Base-by-base conservation (phyloP, 92 coral and sea anemone species). In the Epizoanthus stellaris region DNA sequence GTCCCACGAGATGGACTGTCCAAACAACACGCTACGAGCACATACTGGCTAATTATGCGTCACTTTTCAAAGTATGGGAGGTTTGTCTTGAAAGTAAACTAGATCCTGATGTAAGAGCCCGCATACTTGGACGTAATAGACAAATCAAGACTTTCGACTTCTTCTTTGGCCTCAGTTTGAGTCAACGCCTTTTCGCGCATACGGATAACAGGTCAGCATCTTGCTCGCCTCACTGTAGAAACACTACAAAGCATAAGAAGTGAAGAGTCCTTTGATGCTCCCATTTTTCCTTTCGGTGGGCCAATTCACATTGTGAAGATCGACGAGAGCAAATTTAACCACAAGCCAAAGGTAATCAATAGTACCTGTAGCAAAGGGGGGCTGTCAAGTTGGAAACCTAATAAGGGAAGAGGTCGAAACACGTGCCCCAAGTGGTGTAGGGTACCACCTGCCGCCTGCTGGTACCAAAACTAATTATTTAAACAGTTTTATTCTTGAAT, bases 1-100 rank as follows among this genome's bases (percentile, higher is more conserved):
- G 89, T 49, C 89, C 92, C 40, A 89, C 89, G 13, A 85, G 89
- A 73, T 89, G 92, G 86, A 79, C 86, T 9, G 80, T 72, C 19
- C 74, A 67, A 36, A 86, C 91, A 67, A 23, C 74, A 25, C 75
- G 81, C 59, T 88, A 64, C 60, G 66, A 76, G 70, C 82, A 80
- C 13, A 77, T 86, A 75, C 76, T 86, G 39, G 79, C 21, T 4
- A 86, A 86, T 77, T 86, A 77, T 43, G 85, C 20, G 42, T 25
- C 89, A 15, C 85, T 77, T 11, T 54, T 77, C 59, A 58, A 86
- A 77, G 65, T 80, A 43, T 86, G 89, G 89, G 85, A 68, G 16
- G 56, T 61, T 68, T 52, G 68, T 42, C 81, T 61, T 80, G 73
- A 73, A 56, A 80, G 63, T 74, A 75, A 67, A 74, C 47, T 82